phyloP scores from a whole-genome alignment of 2,888 invertebrate species.

The Aleiodes alternator region DNA sequence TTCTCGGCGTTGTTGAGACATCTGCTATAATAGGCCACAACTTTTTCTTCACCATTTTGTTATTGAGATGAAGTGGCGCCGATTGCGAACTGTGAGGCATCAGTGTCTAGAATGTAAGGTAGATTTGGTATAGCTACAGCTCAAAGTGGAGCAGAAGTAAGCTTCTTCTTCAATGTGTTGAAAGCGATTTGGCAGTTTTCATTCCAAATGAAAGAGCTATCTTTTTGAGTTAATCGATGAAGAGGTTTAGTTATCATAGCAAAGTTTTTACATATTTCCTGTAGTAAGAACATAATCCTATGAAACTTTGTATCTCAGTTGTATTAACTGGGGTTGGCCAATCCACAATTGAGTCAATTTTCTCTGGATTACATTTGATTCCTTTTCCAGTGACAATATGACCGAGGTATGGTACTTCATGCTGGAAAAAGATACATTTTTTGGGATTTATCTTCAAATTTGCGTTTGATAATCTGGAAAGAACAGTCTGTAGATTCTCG shows the following conservation, averaged over 20 bases:
- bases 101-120: neutral
- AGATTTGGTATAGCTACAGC: slow-evolving; percentile 16
- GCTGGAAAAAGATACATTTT: slow-evolving; percentile 13
- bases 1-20: no score
- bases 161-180: neutral
- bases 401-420: slow-evolving; percentile 2
- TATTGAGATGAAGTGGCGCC: no score
- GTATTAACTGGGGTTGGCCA: slow-evolving; percentile 9
- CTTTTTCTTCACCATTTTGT: no score
- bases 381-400: slow-evolving; percentile 6
- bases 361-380: slow-evolving; percentile 16
- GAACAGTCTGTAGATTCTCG: slow-evolving; percentile 4
- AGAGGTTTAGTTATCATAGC: slow-evolving; percentile 17
- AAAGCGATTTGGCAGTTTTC: neutral
- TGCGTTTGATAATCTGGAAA: slow-evolving; percentile 16
- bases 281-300: neutral
- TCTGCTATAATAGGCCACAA: no score
- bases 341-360: neutral
- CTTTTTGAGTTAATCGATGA: slow-evolving; percentile 6
- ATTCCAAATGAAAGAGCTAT: neutral
- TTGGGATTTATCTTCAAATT: slow-evolving; percentile 19
- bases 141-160: neutral
- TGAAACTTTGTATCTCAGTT: slow-evolving; percentile 4
- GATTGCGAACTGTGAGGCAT: no score
- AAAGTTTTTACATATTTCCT: neutral